phyloP scores from a whole-genome alignment of 2,888 invertebrate genomes.

The Mythimna pallens region DNA sequence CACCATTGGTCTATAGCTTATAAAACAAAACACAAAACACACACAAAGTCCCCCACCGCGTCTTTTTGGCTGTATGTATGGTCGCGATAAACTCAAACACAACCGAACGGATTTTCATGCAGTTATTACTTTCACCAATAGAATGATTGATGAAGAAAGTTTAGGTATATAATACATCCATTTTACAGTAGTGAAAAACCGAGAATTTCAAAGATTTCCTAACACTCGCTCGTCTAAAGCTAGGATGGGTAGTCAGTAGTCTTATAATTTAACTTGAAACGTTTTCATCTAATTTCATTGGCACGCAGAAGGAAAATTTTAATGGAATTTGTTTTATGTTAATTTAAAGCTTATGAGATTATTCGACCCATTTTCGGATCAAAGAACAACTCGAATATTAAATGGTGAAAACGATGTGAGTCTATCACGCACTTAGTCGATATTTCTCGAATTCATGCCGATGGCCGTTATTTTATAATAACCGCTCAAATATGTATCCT shows the following conservation, averaged over 20 bases:
- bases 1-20: no score
- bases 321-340: neutral
- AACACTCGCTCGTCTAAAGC: no score
- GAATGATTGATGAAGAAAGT: no score
- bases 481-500: conserved; percentile 24
- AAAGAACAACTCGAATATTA: conserved; percentile 34
- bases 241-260: neutral
- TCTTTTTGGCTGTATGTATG: no score
- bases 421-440: conserved; percentile 33
- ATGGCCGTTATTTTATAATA: conserved; percentile 46
- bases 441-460: conserved; percentile 23
- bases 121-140: no score
- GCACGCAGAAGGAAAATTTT: conserved; percentile 31
- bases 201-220: no score
- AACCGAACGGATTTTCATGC: no score
- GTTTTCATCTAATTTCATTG: neutral
- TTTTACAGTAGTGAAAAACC: no score
- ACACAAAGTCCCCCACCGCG: no score
- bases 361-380: conserved; percentile 23
- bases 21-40: no score
- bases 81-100: no score
- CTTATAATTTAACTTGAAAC: neutral
- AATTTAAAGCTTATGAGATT: neutral
- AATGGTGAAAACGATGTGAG: conserved; percentile 24
- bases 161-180: no score